Conservation (phyloP, 2,888 invertebrate species). For the Calameuta pallipes region DNA sequence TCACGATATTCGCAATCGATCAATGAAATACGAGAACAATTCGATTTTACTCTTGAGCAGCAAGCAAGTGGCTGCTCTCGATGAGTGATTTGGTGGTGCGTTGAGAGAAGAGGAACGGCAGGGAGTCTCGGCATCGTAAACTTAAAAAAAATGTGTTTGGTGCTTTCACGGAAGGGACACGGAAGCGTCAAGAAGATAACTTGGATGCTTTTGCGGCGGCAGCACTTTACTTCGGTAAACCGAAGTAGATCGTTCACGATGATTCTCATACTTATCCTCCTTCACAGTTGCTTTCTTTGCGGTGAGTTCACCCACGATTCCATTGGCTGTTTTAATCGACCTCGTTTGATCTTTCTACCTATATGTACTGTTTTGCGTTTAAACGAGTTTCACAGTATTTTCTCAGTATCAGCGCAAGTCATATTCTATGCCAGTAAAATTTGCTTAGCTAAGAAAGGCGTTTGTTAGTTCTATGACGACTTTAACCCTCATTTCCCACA, state of each 20-base stretch:
- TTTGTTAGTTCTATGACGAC: background rate
- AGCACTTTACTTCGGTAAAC: slow-evolving; percentile 11
- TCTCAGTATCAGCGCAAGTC: too few species aligned
- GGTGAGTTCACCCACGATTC: slow-evolving; percentile 41
- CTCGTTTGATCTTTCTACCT: background rate
- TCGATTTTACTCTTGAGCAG: background rate
- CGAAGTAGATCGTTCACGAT: slow-evolving; percentile 39
- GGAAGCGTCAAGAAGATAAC: background rate
- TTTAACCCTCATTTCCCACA: background rate
- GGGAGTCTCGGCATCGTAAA: background rate
- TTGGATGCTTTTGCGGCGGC: background rate
- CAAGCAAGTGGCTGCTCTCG: background rate
- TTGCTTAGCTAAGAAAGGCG: background rate
- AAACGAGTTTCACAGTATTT: too few species aligned
- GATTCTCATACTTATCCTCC: slow-evolving; percentile 47
- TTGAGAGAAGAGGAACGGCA: background rate
- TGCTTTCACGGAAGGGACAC: background rate
- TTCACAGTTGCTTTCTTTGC: slow-evolving; percentile 38
- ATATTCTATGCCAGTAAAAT: too few species aligned
- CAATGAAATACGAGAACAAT: background rate
- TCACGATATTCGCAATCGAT: background rate
- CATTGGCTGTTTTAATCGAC: background rate
- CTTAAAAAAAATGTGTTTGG: background rate
- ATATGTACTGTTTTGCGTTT: background rate
- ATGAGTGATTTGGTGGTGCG: background rate